Evolutionary conservation across 2,888 invertebrate genomes (phyloP).

Genomic region (Deilephila elpenor): DNA sequence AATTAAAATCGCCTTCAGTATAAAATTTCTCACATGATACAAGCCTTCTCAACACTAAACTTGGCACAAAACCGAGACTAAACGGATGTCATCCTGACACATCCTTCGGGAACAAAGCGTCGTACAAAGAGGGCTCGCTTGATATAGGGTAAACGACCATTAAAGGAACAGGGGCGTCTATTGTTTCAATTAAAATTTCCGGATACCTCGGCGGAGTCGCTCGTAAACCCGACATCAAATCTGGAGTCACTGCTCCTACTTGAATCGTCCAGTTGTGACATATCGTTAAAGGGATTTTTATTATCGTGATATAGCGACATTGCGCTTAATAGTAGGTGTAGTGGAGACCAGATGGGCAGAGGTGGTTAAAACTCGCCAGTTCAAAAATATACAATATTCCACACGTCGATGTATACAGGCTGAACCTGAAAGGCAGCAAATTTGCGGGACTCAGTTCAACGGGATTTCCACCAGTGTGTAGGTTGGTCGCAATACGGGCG

Average conservation of each 20-base stretch:
- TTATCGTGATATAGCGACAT: too few relatives aligned
- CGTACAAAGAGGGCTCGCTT: background rate
- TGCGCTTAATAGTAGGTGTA: too few relatives aligned
- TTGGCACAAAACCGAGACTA: background rate
- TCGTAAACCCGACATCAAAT: background rate
- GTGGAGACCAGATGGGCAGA: too few relatives aligned
- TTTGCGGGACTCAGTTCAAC: too few relatives aligned
- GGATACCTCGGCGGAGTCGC: background rate
- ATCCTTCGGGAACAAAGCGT: constrained; percentile 2
- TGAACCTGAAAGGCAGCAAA: too few relatives aligned
- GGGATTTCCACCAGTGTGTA: too few relatives aligned
- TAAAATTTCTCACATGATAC: too few relatives aligned
- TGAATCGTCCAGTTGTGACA: background rate
- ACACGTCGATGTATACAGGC: too few relatives aligned
- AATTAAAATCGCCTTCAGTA: too few relatives aligned
- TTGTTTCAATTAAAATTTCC: constrained; percentile 26
- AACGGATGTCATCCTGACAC: background rate
- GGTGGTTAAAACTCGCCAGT: too few relatives aligned
- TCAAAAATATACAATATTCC: too few relatives aligned
- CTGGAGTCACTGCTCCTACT: background rate
- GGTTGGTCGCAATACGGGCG: too few relatives aligned
- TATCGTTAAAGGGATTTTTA: background rate
- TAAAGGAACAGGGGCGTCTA: constrained; percentile 25
- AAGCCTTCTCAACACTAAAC: background rate
- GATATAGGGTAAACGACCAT: constrained; percentile 21